Evolutionary conservation across 1,140 invertebrate genomes (phyloP).

Genomic region (Limonius californicus): DNA sequence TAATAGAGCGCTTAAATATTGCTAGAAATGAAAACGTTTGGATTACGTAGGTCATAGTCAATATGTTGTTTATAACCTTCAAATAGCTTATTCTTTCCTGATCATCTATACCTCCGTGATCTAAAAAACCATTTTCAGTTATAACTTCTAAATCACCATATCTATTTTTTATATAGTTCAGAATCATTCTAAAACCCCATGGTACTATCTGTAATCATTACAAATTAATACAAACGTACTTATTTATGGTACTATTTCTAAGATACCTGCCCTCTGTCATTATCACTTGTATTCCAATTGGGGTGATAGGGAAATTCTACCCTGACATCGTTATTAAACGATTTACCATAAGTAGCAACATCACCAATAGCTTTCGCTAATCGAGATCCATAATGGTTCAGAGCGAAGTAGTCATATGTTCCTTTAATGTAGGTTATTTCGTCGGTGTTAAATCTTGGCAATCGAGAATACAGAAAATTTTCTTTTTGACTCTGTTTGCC

Average conservation of each 20-base stretch:
- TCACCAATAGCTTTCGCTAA: conserved; percentile 47
- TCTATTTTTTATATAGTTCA: conserved; percentile 53
- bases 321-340: conserved; percentile 50
- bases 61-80: conserved; percentile 38
- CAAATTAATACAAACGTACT: background rate
- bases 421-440: conserved; percentile 49
- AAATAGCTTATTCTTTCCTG: conserved; percentile 50
- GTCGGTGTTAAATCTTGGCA: conserved; percentile 50
- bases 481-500: conserved; percentile 48
- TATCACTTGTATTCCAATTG: conserved; percentile 8
- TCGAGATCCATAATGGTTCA: conserved; percentile 60
- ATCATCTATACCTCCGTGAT: conserved; percentile 49
- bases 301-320: conserved; percentile 47
- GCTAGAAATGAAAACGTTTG: conserved; percentile 41
- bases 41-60: background rate
- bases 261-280: too few species aligned
- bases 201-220: conserved; percentile 45
- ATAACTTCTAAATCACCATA: conserved; percentile 53
- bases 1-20: conserved; percentile 61
- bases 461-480: conserved; percentile 46
- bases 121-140: conserved; percentile 58
- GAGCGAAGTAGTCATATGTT: conserved; percentile 57
- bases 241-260: too few species aligned
- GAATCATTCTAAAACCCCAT: conserved; percentile 51
- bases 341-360: conserved; percentile 47